Conservation (phyloP, 1,140 invertebrate species). For the Caenorhabditis tropicalis region DNA sequence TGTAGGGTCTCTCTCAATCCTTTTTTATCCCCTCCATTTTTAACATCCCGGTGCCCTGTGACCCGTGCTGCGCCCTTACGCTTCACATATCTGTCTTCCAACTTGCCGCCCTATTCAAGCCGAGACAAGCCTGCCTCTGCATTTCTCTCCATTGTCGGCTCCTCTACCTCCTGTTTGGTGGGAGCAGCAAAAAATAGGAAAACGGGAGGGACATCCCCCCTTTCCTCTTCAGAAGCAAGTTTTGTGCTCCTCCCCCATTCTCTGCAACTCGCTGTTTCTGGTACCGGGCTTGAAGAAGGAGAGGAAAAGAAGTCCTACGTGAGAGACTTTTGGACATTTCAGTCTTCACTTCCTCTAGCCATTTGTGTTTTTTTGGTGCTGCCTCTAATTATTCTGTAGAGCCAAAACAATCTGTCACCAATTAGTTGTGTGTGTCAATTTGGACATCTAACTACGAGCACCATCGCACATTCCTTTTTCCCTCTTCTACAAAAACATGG, state of each 20-base stretch:
- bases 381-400: neutral
- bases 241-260: neutral
- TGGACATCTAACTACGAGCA: neutral
- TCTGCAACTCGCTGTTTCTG: neutral
- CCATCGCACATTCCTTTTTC: neutral
- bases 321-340: neutral
- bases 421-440: neutral
- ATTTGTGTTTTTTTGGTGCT: neutral
- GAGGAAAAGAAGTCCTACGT: neutral
- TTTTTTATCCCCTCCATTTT: neutral
- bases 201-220: neutral
- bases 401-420: conserved; percentile 36
- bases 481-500: neutral
- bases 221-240: conserved; percentile 27
- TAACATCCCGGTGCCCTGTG: neutral
- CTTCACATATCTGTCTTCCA: conserved; percentile 34
- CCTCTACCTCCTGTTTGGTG: neutral
- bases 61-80: neutral
- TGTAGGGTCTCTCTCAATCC: neutral
- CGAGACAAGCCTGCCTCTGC: neutral
- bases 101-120: neutral
- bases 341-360: neutral
- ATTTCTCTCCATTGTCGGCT: conserved; percentile 12
- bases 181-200: neutral
- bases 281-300: neutral